These are phyloP conservation scores for Platycheirus albimanus DNA, from an alignment of 2,888 invertebrate genomes.

Conservation along the genomic window DNA sequence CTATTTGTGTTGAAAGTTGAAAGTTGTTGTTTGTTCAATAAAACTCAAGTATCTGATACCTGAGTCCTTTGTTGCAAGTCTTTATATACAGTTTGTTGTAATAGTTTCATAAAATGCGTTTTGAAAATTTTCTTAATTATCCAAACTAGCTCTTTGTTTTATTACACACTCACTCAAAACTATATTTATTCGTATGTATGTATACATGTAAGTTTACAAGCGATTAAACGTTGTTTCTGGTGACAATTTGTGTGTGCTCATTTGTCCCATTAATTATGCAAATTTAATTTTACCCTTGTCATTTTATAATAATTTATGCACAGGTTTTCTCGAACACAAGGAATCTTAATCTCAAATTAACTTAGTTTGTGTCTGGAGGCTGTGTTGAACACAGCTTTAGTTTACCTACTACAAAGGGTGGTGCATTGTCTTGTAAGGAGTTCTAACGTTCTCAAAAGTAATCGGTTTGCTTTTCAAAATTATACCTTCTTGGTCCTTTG, in stretches of 20 bases:
- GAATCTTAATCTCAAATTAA: conserved; percentile 3
- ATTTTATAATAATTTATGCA: conserved; percentile 56
- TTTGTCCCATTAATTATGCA: conserved; percentile 72
- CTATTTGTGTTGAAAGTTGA: not conserved
- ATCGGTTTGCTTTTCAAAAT: conserved; percentile 32
- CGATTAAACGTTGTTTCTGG: conserved; percentile 48
- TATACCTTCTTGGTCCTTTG: too few relatives aligned
- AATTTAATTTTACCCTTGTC: conserved; percentile 53
- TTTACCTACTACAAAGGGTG: not conserved
- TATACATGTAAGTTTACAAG: conserved; percentile 21
- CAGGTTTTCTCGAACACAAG: conserved; percentile 25
- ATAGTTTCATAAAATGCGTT: not conserved
- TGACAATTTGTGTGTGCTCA: conserved; percentile 60
- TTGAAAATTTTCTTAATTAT: not conserved
- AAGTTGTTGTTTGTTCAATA: too few relatives aligned
- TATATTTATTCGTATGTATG: too few relatives aligned
- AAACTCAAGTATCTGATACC: not conserved
- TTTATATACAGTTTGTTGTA: not conserved
- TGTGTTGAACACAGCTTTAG: conserved; percentile 32
- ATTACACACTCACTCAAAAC: not conserved
- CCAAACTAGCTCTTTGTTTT: too few relatives aligned
- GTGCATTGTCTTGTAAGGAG: conserved; percentile 33
- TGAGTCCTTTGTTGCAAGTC: not conserved
- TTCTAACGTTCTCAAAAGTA: conserved; percentile 21
- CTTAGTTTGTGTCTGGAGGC: conserved; percentile 48